These are phyloP conservation scores for Kryptolebias marmoratus DNA, from an alignment of 2,113 vertebrate species.

Conservation along the genomic window DNA sequence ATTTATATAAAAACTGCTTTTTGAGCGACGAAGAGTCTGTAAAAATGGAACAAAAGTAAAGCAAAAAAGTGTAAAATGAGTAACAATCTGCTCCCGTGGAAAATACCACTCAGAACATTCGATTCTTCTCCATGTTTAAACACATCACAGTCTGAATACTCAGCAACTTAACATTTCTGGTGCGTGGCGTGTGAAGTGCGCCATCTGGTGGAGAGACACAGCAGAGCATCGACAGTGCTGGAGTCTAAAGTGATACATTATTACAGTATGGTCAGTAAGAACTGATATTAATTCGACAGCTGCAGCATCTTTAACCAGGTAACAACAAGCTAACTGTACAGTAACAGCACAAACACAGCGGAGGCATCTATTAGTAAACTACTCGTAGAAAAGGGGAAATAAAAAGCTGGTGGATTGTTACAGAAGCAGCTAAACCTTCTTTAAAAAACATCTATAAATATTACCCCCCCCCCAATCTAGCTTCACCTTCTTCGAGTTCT, in stretches of 20 bases:
- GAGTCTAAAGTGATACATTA: constrained; percentile 48
- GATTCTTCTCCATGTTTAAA: neutral
- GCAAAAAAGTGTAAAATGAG: neutral
- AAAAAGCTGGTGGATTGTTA: constrained; percentile 44
- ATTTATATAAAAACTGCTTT: neutral
- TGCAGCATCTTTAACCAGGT: constrained; percentile 11
- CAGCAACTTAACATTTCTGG: neutral
- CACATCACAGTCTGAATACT: neutral
- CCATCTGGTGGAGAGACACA: constrained; percentile 59
- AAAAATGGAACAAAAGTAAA: neutral
- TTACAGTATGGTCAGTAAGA: constrained; percentile 45
- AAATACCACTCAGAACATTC: neutral
- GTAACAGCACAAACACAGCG: constrained; percentile 40
- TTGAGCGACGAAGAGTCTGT: neutral
- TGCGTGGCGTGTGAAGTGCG: constrained; percentile 15
- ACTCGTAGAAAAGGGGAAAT: constrained; percentile 31
- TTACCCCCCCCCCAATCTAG: constrained; percentile 35
- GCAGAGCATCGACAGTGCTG: constrained; percentile 46
- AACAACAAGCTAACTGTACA: neutral
- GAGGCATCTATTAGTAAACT: constrained; percentile 26
- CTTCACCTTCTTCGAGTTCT: constrained; percentile 24
- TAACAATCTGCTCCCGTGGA: neutral
- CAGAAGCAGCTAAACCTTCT: constrained; percentile 35
- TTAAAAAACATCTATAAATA: constrained; percentile 40
- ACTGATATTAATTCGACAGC: constrained; percentile 16